These are phyloP conservation scores for Tokudaia muenninki DNA, from an alignment of 2,797 vertebrate species.

Conservation along the genomic window DNA sequence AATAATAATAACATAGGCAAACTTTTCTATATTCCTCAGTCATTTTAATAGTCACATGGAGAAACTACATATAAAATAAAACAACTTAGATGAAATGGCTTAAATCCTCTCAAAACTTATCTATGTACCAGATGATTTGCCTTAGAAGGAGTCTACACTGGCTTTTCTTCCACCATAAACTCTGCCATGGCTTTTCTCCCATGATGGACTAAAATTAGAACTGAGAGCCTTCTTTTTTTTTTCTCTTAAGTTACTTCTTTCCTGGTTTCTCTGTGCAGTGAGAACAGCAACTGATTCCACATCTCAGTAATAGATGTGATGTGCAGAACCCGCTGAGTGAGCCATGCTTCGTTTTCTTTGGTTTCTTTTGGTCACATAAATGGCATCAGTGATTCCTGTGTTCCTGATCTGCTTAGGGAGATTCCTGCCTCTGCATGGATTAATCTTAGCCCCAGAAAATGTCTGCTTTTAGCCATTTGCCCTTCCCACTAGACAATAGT, in stretches of 20 bases:
- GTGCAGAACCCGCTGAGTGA: not conserved
- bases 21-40: not conserved
- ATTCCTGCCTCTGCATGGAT: not conserved
- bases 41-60: not conserved
- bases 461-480: not conserved
- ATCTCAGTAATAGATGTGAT: too few relatives aligned
- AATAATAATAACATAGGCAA: not conserved
- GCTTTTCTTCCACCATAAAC: not conserved
- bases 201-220: not conserved
- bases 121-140: too few relatives aligned
- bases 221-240: too few relatives aligned
- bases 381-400: not conserved
- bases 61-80: not conserved
- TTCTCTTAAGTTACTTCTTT: not conserved
- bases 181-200: not conserved
- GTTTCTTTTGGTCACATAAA: not conserved
- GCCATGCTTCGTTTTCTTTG: not conserved
- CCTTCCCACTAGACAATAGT: not conserved
- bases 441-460: not conserved
- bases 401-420: not conserved
- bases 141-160: not conserved
- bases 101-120: not conserved
- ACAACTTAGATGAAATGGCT: not conserved
- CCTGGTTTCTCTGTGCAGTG: not conserved
- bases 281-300: not conserved